Percentiles rank a stretch among this genome's conserved stretches.
Conservation (phyloP, 2,113 vertebrate genomes). For the Pelmatolapia mariae region DNA sequence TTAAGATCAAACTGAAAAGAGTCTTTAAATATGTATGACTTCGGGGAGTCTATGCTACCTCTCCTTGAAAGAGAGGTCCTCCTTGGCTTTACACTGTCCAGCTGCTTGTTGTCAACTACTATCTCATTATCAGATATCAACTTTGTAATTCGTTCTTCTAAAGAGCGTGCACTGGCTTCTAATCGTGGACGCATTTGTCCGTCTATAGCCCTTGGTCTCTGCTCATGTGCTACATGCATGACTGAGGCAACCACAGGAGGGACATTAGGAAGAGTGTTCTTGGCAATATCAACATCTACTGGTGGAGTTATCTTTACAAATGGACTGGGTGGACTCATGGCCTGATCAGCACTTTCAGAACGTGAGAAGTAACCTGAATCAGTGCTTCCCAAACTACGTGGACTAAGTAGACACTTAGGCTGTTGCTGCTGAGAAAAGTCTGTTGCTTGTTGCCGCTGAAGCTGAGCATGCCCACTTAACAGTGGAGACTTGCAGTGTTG, state of each 20-base stretch:
- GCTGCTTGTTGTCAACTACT: slow-evolving; percentile 93
- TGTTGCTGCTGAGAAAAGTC: slow-evolving; percentile 91
- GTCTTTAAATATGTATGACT: slow-evolving; percentile 99
- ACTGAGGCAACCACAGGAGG: slow-evolving; percentile 70
- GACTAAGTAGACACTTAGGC: slow-evolving; percentile 88
- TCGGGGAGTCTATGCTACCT: slow-evolving; percentile 97
- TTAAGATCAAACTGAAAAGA: slow-evolving; percentile 99
- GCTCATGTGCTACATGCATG: slow-evolving; percentile 71
- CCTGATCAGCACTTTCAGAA: slow-evolving; percentile 94
- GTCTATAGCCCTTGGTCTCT: slow-evolving; percentile 67
- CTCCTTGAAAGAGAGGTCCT: slow-evolving; percentile 94
- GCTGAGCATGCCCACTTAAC: slow-evolving; percentile 80
- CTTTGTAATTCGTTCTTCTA: slow-evolving; percentile 95
- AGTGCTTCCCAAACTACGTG: slow-evolving; percentile 93
- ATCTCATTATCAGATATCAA: slow-evolving; percentile 98
- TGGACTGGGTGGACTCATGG: slow-evolving; percentile 87
- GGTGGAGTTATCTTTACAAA: slow-evolving; percentile 81
- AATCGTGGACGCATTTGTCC: slow-evolving; percentile 88
- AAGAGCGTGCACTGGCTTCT: slow-evolving; percentile 88
- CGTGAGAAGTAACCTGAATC: slow-evolving; percentile 98
- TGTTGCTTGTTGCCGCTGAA: slow-evolving; percentile 94
- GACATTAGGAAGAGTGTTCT: slow-evolving; percentile 56
- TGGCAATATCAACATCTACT: slow-evolving; percentile 78
- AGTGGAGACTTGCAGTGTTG: slow-evolving; percentile 72
- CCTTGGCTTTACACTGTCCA: slow-evolving; percentile 97